Evolutionary conservation across 2,888 invertebrate genomes (phyloP), one percentile per base, ranked within the genome.

Genomic region (Chymomyza procnemis): DNA sequence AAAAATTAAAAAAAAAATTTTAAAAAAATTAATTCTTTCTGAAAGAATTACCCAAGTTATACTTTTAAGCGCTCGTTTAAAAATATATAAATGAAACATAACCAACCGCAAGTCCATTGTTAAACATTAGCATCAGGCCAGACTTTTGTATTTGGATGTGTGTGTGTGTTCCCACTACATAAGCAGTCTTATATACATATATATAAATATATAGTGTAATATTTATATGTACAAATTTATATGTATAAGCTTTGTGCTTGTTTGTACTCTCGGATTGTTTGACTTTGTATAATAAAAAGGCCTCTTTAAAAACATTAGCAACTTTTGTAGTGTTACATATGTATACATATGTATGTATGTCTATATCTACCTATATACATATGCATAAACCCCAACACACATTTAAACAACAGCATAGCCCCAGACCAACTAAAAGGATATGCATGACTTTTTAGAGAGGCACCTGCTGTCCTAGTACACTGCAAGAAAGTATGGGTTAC

Each of bases 261-360:
- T 76, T 69, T 78, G 64, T 71, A 73, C 73, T 73, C 81, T 74
- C 79, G 78, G 84, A 71, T 75, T 76, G 80, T 85, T 88, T 85
- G 78, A 79, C 83, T 86, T 87, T 80, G 82, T 87, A 82, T 82
- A 85, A 86, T 82, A 87, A 83, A 88, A 87, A 78, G 86, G 85
- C 74, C 78, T 81, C 84, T 86, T 87, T 85, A 87, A 88, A 85
- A 88, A 87, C 87, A 85, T 86, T 87, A 88, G 81, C 85, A 85
- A 81, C 85, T 87, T 85, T 83, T 86, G 84, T 86, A 83, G 88
- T 83, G 80, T 75, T 78, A 74, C 75, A 85, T 85, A 79, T 74
- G 78, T 52, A 47, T 19, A 54, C 46, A 46, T n/a, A 46, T 54
- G n/a, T 22, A 47, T 30, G 41, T 41, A 47, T 57, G 6, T 61